phyloP scores from a whole-genome alignment of 2,888 invertebrate species.

The Drosophila affinis region DNA sequence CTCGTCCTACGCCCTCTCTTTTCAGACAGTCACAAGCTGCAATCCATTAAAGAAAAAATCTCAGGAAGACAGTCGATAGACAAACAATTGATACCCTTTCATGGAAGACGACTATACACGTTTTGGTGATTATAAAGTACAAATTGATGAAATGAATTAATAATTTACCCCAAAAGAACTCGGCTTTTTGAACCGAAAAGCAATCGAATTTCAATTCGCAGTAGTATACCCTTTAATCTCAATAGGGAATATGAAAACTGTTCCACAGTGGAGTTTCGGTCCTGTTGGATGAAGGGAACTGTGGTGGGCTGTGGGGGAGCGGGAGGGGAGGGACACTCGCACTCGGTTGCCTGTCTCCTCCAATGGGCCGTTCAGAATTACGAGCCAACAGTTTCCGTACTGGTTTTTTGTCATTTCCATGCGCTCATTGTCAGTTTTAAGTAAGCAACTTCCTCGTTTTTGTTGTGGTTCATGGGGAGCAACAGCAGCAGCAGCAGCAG shows the following conservation, averaged over 20 bases:
- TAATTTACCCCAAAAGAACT: neutral
- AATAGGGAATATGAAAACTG: conserved; percentile 54
- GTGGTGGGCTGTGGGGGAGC: neutral
- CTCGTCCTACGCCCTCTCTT: conserved; percentile 38
- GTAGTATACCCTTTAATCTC: neutral
- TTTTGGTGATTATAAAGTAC: no score
- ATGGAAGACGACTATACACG: neutral
- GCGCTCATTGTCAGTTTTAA: conserved; percentile 77
- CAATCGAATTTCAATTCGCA: neutral
- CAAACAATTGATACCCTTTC: conserved; percentile 18
- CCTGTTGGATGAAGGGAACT: neutral
- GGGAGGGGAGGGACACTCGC: no score
- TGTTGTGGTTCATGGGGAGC: conserved; percentile 12
- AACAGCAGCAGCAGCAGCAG: conserved; percentile 40
- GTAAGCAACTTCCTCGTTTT: conserved; percentile 69
- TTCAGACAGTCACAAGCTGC: conserved; percentile 65
- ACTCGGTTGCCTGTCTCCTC: conserved; percentile 55
- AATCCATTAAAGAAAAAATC: conserved; percentile 35
- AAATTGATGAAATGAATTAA: no score
- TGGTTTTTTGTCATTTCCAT: conserved; percentile 78
- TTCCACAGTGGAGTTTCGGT: conserved; percentile 34
- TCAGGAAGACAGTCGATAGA: neutral
- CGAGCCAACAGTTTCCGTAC: conserved; percentile 75
- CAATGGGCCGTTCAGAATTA: conserved; percentile 73
- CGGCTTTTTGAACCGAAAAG: neutral